Conservation (phyloP, 2,888 invertebrate species). For the Kuschelorhynchus macadamiae region DNA sequence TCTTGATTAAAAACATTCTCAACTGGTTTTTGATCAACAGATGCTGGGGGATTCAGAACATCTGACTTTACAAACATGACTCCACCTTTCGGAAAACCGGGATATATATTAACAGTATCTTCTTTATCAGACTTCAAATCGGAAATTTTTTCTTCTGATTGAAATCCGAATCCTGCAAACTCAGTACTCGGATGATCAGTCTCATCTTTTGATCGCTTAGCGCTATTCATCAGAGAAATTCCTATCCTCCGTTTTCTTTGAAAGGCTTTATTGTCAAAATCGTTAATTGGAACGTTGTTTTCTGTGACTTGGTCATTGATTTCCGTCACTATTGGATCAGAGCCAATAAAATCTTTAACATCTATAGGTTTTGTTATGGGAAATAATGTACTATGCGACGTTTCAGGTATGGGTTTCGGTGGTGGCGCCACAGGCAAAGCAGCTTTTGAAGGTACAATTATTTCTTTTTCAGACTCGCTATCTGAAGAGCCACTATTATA, state of each 20-base stretch:
- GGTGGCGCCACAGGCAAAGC: slow-evolving; percentile 23
- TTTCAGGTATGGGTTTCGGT: slow-evolving; percentile 47
- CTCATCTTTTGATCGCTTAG: slow-evolving; percentile 52
- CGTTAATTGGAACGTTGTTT: not conserved
- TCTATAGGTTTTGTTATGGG: slow-evolving; percentile 68
- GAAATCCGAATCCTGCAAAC: slow-evolving; percentile 59
- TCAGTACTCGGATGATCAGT: slow-evolving; percentile 43
- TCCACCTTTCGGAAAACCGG: slow-evolving; percentile 66
- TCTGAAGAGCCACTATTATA: slow-evolving; percentile 44
- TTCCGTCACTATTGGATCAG: slow-evolving; percentile 27
- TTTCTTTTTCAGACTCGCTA: slow-evolving; percentile 24
- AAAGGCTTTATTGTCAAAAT: slow-evolving; percentile 69
- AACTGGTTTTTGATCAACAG: slow-evolving; percentile 27
- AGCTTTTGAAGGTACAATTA: slow-evolving; percentile 8
- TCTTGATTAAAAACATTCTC: slow-evolving; percentile 48
- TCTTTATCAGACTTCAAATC: not conserved
- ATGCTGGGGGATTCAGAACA: slow-evolving; percentile 51
- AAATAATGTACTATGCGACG: slow-evolving; percentile 67
- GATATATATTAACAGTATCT: slow-evolving; percentile 49
- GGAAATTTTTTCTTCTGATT: slow-evolving; percentile 45
- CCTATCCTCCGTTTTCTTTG: slow-evolving; percentile 73
- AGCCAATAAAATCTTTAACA: slow-evolving; percentile 61
- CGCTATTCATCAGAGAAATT: slow-evolving; percentile 67
- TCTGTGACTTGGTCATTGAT: slow-evolving; percentile 9
- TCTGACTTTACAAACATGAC: slow-evolving; percentile 63